Conservation (phyloP, 2,888 invertebrate genomes). For the Leistus spinibarbis region DNA sequence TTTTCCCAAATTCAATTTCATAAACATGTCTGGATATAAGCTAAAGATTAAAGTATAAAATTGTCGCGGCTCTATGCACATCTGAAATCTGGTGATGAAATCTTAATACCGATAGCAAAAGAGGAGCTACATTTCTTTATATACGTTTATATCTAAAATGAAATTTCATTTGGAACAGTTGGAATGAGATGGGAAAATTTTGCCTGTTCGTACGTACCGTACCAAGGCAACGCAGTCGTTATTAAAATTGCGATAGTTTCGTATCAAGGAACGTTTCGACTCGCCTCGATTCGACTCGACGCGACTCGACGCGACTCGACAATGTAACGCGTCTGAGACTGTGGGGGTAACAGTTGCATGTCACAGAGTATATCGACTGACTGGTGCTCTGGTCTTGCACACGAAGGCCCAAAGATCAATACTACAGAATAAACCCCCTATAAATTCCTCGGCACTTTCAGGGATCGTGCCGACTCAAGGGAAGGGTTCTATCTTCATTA, state of each 20-base stretch:
- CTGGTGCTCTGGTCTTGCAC: background rate
- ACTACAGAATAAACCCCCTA: conserved; percentile 14
- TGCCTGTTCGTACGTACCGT: background rate
- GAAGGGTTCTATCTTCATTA: conserved; percentile 38
- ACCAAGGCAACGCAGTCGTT: conserved; percentile 1
- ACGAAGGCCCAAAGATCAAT: conserved; percentile 18
- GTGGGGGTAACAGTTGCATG: conserved; percentile 9
- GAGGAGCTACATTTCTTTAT: conserved; percentile 16
- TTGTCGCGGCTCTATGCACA: background rate
- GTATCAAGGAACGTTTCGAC: too few species aligned
- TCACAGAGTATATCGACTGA: conserved; percentile 16
- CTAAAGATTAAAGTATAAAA: background rate
- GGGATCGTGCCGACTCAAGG: conserved; percentile 11
- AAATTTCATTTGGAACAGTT: conserved; percentile 14
- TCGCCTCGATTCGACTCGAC: too few species aligned
- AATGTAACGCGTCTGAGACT: background rate
- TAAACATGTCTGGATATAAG: background rate
- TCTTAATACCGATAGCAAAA: conserved; percentile 1
- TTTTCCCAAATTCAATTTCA: background rate
- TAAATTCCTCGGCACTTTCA: conserved; percentile 28
- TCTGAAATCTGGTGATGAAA: conserved; percentile 5
- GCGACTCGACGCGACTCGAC: background rate
- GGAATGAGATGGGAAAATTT: background rate
- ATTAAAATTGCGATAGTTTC: conserved; percentile 21
- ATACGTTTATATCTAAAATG: conserved; percentile 6